Base-by-base conservation (phyloP, 1,140 invertebrate genomes). In the Microplitis demolitor region DNA sequence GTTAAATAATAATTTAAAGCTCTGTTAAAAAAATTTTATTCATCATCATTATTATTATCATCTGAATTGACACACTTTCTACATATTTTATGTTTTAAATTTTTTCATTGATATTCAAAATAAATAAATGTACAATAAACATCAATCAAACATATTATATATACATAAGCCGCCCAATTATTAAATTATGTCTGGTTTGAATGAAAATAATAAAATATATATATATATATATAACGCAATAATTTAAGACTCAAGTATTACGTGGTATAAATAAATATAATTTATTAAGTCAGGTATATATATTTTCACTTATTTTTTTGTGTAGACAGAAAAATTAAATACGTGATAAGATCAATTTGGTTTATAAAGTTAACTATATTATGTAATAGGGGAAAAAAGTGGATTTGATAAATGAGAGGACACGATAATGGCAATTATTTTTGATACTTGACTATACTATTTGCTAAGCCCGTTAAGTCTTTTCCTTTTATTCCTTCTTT, bases 381-480 rank as follows among this genome's bases (percentile, higher is more conserved):
- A 45, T 45, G 58, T 61, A 61, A n/a, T 11, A 11, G 31, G 31
- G 62, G 24, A 50, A 53, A 64, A 60, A 39, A 68, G 58, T 69
- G 77, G 76, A 76, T 78, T 77, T 78, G 77, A 78, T 78, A 78
- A 78, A 78, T 77, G 77, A 74, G 76, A 24, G 73, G 77, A 78
- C 77, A 78, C 77, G 76, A 78, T 76, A 76, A 78, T 73, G 76
- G 76, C 77, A 78, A 78, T 78, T 78, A 78, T 78, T 76, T 69
- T 69, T 73, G 74, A 76, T 75, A 74, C 77, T 37, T 67, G 70
- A 72, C 77, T 77, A 76, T 45, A 45, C 6, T 45, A 45, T 78
- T 78, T 78, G 75, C 75, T 53, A 33, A 33, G 33, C 60, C 24
- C n/a, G 35, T 45, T 45, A 37, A 33, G 33, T 37, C n/a, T 56